Percentiles rank a stretch among this genome's conserved stretches.
These are phyloP conservation scores for Micromys minutus DNA, from an alignment of 2,113 vertebrate species.

Conservation along the genomic window DNA sequence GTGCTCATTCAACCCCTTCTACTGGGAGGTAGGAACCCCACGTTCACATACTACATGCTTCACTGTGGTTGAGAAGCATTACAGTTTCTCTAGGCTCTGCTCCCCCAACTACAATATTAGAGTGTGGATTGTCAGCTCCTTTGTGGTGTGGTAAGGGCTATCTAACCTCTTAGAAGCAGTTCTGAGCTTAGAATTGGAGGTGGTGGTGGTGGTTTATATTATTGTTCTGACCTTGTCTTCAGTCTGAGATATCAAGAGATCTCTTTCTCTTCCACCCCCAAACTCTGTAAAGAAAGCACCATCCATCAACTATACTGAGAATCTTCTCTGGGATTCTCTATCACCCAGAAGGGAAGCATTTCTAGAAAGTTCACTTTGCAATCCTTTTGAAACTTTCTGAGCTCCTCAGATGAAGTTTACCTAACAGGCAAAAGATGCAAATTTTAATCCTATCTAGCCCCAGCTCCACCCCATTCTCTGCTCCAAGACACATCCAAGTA, in stretches of 20 bases:
- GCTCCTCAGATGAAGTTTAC: neutral
- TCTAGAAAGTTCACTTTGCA: neutral
- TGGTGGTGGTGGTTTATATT: neutral
- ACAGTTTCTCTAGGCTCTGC: neutral
- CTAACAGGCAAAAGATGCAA: neutral
- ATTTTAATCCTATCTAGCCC: neutral
- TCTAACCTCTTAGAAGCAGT: neutral
- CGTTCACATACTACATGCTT: too few relatives aligned
- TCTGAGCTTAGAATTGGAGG: too few relatives aligned
- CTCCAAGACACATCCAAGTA: neutral
- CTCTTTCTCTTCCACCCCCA: neutral
- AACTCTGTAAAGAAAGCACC: neutral
- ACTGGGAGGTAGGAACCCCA: neutral
- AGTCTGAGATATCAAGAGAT: neutral
- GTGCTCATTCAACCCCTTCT: neutral
- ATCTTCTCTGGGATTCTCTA: neutral
- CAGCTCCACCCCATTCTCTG: too few relatives aligned
- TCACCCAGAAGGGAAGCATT: neutral
- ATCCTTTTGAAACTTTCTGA: neutral
- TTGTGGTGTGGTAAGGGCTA: neutral
- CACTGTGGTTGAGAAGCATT: neutral
- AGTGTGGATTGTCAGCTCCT: neutral
- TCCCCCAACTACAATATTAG: neutral
- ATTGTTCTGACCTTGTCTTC: neutral
- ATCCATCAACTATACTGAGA: neutral